Evolutionary conservation across 2,113 vertebrate species (phyloP), one percentile per base, ranked within the genome.

Genomic region (Perccottus glenii): DNA sequence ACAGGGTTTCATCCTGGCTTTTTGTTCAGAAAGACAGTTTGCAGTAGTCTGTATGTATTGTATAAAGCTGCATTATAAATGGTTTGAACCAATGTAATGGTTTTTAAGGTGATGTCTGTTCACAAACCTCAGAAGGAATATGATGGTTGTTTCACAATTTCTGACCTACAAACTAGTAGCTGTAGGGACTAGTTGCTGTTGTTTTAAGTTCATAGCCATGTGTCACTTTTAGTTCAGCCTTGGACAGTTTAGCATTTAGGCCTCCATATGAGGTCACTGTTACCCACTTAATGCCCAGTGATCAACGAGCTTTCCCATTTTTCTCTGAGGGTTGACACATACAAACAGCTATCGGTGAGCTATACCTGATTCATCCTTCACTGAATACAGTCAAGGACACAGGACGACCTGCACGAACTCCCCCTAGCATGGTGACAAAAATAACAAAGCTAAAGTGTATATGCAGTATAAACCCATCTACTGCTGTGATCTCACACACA

Each of bases 121-220:
- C 16, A 50, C 3, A 60, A 72, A 67, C 32, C 36, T 70, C 9
- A 15, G 43, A 60, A 19, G 49, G 71, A 48, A 67, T 57, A 15
- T 50, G 62, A 78, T 46, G 72, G 66, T 19, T 63, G 80, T 67
- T 60, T 75, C 70, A 70, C 65, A 70, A 62, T 71, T 56, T 80
- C 72, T 84, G 80, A 67, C 77, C 85, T 73, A 82, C 27, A 68
- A 73, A 83, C 19, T 74, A 35, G 60, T 67, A 70, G 65, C 12
- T 15, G 50, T 52, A 60, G 40, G 68, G 55, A 75, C 74, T 69
- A 73, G 55, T 59, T 55, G 70, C 55, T 68, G 59, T 67, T 67
- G 64, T 81, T 71, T n/a, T 10, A 3, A 68, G 45, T 72, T 77
- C 55, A 62, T 15, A 57, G 60, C 60, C 61, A 42, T 53, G 40